Evolutionary conservation across 37 sponge, comb jelly and placozoan species (phyloP), one percentile per base, ranked within the genome.

Genomic region (Amphimedon queenslandica): DNA sequence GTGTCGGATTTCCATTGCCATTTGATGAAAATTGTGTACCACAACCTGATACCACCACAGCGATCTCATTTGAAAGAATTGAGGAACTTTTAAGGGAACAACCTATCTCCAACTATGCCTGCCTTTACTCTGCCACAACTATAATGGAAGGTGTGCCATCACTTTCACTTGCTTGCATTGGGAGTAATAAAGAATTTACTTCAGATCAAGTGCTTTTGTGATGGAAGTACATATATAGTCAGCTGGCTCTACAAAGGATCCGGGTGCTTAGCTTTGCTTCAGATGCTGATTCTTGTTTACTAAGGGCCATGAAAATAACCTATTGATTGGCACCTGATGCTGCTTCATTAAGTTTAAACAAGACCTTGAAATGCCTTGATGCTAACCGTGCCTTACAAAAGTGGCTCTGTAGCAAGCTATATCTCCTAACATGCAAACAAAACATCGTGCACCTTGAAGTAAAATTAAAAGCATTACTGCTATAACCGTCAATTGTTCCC

Each of bases 1-100:
- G 39, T 4, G 77, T 76, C 16, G 77, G 77, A 56, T 76, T 76
- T 42, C 66, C 65, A 25, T 11, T 76, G 33, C 77, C 77, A 76
- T 64, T 43, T 39, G 55, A 64, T 41, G 53, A 20, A 1, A 40
- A 76, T 2, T 66, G 77, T 11, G 21, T 76, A 37, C 77, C 77
- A 10, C 4, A 65, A 24, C 2, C 5, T 39, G 77, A 76, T 32
- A 18, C 55, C 1, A 65, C 65, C 42, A 28, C 18, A 4, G 77
- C 67, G 1, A 40, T 35, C 11, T 76, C 77, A 23, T 76, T 76
- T 28, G 25, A 39, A 41, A 30, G 53, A 20, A 64, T 64, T 75
- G 41, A 2, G 42, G 66, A 40, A 37, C n/a, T n/a, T n/a, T 61
- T 75, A 37, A 11, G 31, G 18, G 32, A 23, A 31, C 6, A 20